Conservation (phyloP, 1,140 invertebrate species). For the Zaprionus ghesquierei region DNA sequence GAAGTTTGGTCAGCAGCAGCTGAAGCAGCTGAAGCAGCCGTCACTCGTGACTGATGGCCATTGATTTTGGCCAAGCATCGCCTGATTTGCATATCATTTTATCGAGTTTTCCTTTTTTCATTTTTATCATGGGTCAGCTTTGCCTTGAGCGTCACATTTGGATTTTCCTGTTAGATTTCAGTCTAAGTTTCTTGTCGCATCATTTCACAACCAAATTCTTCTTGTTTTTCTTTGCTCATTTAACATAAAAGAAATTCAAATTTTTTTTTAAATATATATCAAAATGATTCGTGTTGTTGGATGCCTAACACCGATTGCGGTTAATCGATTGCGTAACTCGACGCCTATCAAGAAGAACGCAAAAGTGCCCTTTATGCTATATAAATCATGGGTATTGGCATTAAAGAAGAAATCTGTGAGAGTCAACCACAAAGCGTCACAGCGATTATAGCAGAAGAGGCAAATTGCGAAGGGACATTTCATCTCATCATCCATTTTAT, state of each 20-base stretch:
- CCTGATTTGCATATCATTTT: constrained; percentile 36
- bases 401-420: neutral
- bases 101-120: too few relatives aligned
- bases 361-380: neutral
- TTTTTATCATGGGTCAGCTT: neutral
- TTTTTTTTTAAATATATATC: neutral
- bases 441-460: too few relatives aligned
- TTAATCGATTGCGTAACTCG: constrained; percentile 10
- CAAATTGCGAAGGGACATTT: neutral
- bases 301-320: neutral
- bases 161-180: neutral
- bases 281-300: constrained; percentile 4
- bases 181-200: neutral
- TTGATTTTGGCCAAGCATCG: constrained; percentile 4
- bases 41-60: constrained; percentile 43
- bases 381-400: neutral
- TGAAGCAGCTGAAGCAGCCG: constrained; percentile 20
- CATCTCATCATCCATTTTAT: too few relatives aligned
- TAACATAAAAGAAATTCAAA: neutral
- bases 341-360: neutral
- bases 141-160: neutral
- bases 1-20: constrained; percentile 39
- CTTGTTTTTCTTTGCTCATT: neutral
- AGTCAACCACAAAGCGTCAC: neutral
- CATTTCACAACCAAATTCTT: constrained; percentile 7